Evolutionary conservation across 2,888 invertebrate species (phyloP), one percentile per base, ranked within the genome.

Genomic region (Mythimna lalbum): DNA sequence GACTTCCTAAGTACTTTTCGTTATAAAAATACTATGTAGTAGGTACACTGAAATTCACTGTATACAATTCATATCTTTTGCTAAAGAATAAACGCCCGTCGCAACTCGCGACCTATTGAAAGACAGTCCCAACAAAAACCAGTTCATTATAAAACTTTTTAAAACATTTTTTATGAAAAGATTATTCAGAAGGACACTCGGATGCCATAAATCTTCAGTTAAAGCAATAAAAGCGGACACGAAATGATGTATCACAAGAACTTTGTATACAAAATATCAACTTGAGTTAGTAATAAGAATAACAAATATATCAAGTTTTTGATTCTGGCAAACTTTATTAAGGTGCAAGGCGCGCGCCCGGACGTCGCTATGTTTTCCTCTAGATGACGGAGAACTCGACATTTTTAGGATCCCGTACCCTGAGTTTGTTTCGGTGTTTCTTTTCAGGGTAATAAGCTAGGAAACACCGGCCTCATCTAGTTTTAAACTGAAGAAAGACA

Each of bases 61-160:
- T 62, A 67, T 50, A 72, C 55, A 75, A 65, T 69, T 71, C 65
- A 60, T 65, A 60, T 61, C 50, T 64, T 60, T 33, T 27, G 33
- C 49, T 21, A 63, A 69, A 60, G 33, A 55, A 71, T 73, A 77
- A 73, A 74, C 59, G 60, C 43, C 53, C 19, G 52, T 50, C 56
- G 23, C 62, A 7, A 27, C 57, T 50, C 56, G 31, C 62, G 4
- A 33, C 61, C 70, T 55, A 73, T 81, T 73, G 73, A 82, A 76
- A 72, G 67, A 55, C 50, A 62, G 31, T 39, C 72, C 4, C 59
- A 64, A 81, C 73, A 83, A 82, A 83, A 75, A 74, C 71, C 73
- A 72, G 78, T 85, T 85, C 85, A 83, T 85, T 85, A 85, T 83
- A 69, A 83, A 84, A 72, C 56, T 76, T 83, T 83, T 82, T 60